Conservation (phyloP, 2,888 invertebrate species). For the Cryptus viduatorius region DNA sequence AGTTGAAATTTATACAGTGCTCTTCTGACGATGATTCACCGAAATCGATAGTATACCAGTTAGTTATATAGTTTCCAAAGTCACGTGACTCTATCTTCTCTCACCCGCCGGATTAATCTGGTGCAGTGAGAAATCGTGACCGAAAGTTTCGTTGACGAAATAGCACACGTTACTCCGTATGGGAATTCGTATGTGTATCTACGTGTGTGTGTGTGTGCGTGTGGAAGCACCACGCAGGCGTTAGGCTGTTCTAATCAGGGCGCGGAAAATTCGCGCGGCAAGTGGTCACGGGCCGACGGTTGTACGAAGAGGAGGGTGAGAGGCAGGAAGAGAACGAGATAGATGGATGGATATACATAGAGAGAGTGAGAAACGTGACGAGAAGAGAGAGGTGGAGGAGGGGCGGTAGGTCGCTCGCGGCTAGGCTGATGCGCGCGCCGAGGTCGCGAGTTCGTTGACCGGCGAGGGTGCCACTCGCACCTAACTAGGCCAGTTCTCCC, state of each 20-base stretch:
- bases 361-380: not conserved
- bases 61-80: not conserved
- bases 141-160: slow-evolving; percentile 54
- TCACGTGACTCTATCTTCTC: slow-evolving; percentile 32
- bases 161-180: not conserved
- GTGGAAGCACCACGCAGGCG: not conserved
- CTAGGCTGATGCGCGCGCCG: slow-evolving; percentile 76
- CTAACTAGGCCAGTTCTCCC: slow-evolving; percentile 82
- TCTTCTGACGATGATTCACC: slow-evolving; percentile 23
- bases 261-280: slow-evolving; percentile 76
- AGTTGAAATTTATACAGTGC: not conserved
- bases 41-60: slow-evolving; percentile 21
- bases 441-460: slow-evolving; percentile 84
- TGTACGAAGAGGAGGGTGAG: slow-evolving; percentile 84
- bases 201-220: not conserved
- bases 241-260: slow-evolving; percentile 66
- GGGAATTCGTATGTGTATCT: not conserved
- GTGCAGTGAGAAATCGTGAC: slow-evolving; percentile 15
- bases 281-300: slow-evolving; percentile 85
- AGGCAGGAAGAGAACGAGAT: slow-evolving; percentile 78
- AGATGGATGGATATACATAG: slow-evolving; percentile 80
- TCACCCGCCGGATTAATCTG: slow-evolving; percentile 4
- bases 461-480: slow-evolving; percentile 82
- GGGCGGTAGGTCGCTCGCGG: slow-evolving; percentile 70
- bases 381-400: slow-evolving; percentile 70